Conservation (phyloP, 2,888 invertebrate genomes). For the Megamerina dolium region DNA sequence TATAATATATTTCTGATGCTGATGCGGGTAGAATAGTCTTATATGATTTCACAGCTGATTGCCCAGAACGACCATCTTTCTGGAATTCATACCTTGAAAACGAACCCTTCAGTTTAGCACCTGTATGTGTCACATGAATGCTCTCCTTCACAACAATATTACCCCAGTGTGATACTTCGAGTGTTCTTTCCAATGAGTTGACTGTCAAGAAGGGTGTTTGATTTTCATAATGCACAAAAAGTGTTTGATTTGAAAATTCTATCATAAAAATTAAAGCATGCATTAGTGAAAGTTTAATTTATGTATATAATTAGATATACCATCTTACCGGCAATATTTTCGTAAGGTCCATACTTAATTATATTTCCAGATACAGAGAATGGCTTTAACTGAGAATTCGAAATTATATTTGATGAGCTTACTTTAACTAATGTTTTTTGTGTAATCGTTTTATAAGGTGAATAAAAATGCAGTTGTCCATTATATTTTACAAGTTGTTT, state of each 20-base stretch:
- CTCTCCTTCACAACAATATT: slow-evolving; percentile 96
- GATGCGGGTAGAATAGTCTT: slow-evolving; percentile 80
- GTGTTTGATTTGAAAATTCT: slow-evolving; percentile 56
- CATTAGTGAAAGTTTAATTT: slow-evolving; percentile 21
- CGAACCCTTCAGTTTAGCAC: slow-evolving; percentile 86
- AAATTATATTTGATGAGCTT: slow-evolving; percentile 73
- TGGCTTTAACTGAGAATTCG: slow-evolving; percentile 70
- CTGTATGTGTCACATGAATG: slow-evolving; percentile 85
- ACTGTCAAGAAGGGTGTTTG: slow-evolving; percentile 95
- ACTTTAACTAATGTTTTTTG: slow-evolving; percentile 78
- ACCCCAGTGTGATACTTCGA: slow-evolving; percentile 99
- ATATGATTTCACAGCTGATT: slow-evolving; percentile 86
- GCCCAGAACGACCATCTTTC: slow-evolving; percentile 80
- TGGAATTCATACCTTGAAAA: slow-evolving; percentile 98
- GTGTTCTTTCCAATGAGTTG: slow-evolving; percentile 72
- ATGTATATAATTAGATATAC: neutral
- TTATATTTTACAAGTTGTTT: slow-evolving; percentile 85
- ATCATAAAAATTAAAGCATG: slow-evolving; percentile 13
- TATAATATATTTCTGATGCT: slow-evolving; percentile 91
- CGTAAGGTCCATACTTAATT: slow-evolving; percentile 86
- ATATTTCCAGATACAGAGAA: slow-evolving; percentile 69
- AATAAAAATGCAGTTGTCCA: slow-evolving; percentile 77
- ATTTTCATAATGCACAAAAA: slow-evolving; percentile 90
- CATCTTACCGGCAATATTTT: slow-evolving; percentile 55
- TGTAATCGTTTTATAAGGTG: slow-evolving; percentile 72